Evolutionary conservation across 2,888 invertebrate genomes (phyloP), one percentile per base, ranked within the genome.

Genomic region (Cephus spinipes): DNA sequence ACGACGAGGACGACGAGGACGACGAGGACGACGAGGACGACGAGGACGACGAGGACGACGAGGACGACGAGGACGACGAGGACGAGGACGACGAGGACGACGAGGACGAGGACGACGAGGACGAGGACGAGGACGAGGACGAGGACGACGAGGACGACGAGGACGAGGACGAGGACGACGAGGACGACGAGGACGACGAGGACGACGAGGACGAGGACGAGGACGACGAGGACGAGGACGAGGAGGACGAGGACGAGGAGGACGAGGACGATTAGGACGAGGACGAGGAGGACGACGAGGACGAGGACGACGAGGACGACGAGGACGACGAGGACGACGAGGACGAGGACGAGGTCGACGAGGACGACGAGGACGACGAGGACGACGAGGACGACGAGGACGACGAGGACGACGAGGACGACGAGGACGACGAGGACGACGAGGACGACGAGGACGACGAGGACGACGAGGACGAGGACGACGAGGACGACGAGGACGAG

Each of bases 121-220:
- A 97, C 97, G 83, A 96, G 97, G 85, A 95, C 96, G 90, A 97
- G 97, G 93, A 97, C 97, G 97, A 97, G 97, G 94, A 96, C 96
- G 85, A 94, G 81, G 92, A 93, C 80, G 91, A 81, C 87, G n/a
- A n/a, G n/a, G n/a, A n/a, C n/a, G n/a, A n/a, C n/a, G n/a, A n/a
- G n/a, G n/a, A n/a, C n/a, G n/a, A n/a, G n/a, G n/a, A n/a, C n/a
- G n/a, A n/a, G n/a, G n/a, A n/a, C n/a, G 1, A 68, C 77, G 32
- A 73, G 74, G 4, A n/a, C n/a, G n/a, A 77, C 80, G 12, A 79
- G 81, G 40, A 89, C 89, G 31, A 86, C 89, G 9, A 88, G 85
- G 79, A 85, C 91, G 80, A 86, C 85, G 75, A 83, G 87, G 79
- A 81, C 90, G 69, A 89, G 93, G 74, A 87, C 69, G 86, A 86